Base-by-base conservation (phyloP, 1,140 invertebrate species). In the Zaprionus kolodkinae region DNA sequence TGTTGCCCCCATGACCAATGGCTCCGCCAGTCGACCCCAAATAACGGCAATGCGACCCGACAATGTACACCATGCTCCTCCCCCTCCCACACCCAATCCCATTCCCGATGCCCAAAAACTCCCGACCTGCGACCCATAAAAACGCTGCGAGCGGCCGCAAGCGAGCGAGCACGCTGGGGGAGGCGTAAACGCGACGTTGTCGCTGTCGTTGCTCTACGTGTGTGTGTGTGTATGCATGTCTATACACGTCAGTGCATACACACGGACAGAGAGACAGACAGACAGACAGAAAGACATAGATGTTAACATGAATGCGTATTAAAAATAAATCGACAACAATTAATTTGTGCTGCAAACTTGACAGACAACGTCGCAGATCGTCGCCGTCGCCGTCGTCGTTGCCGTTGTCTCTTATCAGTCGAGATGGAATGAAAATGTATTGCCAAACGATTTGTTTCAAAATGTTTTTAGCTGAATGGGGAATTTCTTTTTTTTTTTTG, bases 261-360 rank as follows among this genome's bases (percentile, higher is more conserved):
- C n/a, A 52, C 27, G 43, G 10, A 54, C 21, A 54, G 10, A 54
- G 13, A 54, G 3, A 6, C 27, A 30, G 3, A 30, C 6, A 6
- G 3, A 0, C 27, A 30, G 3, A 30, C 27, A 30, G 27, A 30
- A 0, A 30, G 3, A 30, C 27, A 30, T 30, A 30, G 27, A 35
- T 33, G 12, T n/a, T 55, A 9, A 40, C n/a, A 43, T 12, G 30
- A 7, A 45, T 35, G 45, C 33, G 65, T 27, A 60, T 68, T 40
- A 66, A 66, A 72, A 59, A 66, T 66, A 72, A 72, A 72, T 72
- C 63, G 69, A 66, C 62, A 72, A 50, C 55, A 72, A 72, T 66
- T 72, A 65, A 72, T 57, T 66, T 66, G 40, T 38, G 57, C 57
- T 62, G 45, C 66, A 54, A 36, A 35, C 33, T 38, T 52, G 38